Evolutionary conservation across 2,888 invertebrate species (phyloP).

Genomic region (Eupithecia inturbata): DNA sequence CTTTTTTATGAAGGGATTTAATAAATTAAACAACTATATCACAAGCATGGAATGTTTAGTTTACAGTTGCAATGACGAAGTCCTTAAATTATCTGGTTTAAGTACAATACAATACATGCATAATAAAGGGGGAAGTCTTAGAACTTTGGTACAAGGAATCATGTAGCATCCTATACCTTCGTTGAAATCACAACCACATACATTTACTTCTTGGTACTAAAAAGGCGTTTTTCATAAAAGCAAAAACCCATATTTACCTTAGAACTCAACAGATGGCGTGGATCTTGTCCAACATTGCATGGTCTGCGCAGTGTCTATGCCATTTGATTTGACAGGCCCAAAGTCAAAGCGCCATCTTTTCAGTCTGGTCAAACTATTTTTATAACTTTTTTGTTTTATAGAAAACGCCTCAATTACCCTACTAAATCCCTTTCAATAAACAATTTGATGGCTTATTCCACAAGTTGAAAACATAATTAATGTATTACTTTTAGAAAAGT

Average conservation of each 20-base stretch:
- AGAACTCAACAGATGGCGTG: neutral
- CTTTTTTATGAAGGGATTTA: neutral
- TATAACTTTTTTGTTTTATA: neutral
- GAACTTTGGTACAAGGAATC: neutral
- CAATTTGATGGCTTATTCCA: neutral
- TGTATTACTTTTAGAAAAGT: neutral
- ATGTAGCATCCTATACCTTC: constrained; percentile 16
- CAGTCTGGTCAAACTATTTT: neutral
- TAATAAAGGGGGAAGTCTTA: constrained; percentile 34
- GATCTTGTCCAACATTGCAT: neutral
- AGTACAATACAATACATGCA: constrained; percentile 37
- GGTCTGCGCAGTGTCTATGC: too few relatives aligned
- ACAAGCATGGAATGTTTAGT: constrained; percentile 84
- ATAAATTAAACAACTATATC: constrained; percentile 68
- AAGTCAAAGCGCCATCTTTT: neutral
- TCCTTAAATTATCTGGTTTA: constrained; percentile 58
- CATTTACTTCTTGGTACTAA: neutral
- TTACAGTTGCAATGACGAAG: constrained; percentile 78
- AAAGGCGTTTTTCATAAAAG: neutral
- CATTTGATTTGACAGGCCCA: neutral
- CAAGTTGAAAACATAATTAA: neutral
- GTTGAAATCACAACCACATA: constrained; percentile 34
- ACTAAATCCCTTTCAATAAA: neutral
- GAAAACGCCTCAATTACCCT: neutral
- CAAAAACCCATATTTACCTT: too few relatives aligned